Evolutionary conservation across 2,113 vertebrate genomes (phyloP).

Genomic region (Lophura nycthemera): DNA sequence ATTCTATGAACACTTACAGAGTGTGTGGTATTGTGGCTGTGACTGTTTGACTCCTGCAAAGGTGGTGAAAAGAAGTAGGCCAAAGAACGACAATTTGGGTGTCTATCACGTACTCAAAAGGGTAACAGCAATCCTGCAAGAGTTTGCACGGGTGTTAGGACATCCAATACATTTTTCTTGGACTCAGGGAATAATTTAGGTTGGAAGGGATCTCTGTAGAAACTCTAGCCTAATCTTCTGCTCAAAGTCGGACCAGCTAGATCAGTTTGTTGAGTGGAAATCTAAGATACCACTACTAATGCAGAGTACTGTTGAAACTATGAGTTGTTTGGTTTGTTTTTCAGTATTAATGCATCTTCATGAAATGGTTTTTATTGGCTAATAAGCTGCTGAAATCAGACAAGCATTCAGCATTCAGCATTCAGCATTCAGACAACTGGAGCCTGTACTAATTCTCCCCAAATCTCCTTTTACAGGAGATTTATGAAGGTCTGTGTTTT

Average conservation of each 20-base stretch:
- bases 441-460: not conserved
- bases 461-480: not conserved
- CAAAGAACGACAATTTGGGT: not conserved
- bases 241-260: not conserved
- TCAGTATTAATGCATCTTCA: not conserved
- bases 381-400: not conserved
- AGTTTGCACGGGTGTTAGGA: not conserved
- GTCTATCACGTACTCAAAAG: not conserved
- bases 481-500: not conserved
- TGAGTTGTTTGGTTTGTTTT: not conserved
- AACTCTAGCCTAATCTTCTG: not conserved
- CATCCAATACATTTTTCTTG: not conserved
- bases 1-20: not conserved
- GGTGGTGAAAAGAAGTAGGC: not conserved
- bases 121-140: not conserved
- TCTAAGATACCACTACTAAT: not conserved
- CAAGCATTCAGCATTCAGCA: not conserved
- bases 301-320: not conserved
- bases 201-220: not conserved
- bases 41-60: not conserved
- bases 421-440: not conserved
- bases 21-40: not conserved
- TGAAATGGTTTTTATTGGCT: not conserved
- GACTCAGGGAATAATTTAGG: not conserved
- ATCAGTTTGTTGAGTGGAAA: fast-evolving